Evolutionary conservation across 2,888 invertebrate genomes (phyloP), one percentile per base, ranked within the genome.

Genomic region (Leucophenga maculata): DNA sequence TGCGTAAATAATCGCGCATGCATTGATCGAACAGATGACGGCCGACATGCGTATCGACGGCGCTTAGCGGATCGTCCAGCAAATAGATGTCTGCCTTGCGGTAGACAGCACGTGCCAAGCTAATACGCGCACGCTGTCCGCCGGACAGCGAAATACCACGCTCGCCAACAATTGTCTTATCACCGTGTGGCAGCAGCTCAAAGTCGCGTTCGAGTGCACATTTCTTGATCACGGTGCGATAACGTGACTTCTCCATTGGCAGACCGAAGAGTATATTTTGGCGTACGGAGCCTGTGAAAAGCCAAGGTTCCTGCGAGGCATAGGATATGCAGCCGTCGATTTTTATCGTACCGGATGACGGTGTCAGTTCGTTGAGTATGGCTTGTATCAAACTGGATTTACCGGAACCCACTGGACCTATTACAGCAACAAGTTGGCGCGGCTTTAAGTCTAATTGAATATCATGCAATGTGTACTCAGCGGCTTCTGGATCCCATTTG

Each of bases 31-130:
- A 97, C 77, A 97, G 90, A 87, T 96, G 94, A 6, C 94, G 92
- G 1, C 96, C 95, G 1, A 97, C 97, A 86, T 95, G 94, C 0
- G 96, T 92, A 89, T 97, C 97, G 20, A 97, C 97, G 0, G 97
- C 97, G 68, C 96, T 94, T 64, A 97, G 90, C 0, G 97, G 97
- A 89, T 97, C 97, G 87, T 97, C 97, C 67, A 97, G 89, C 20
- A 97, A 89, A 85, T 96, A 97, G 75, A 97, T 93, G 82, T 96
- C 95, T 0, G 95, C 93, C 74, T 95, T 92, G 70, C 94, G 93
- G 88, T 97, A 97, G 0, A 97, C 93, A 0, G 96, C 94, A 76
- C 97, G 92, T 0, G 96, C 96, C 65, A 98, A 90, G 70, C 95
- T 95, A 69, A 98, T 94, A 75, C 97, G 91, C 0, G 97, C 97